Percentiles rank a stretch among this genome's conserved stretches.
These are phyloP conservation scores for Lagodon rhomboides DNA, from an alignment of 2,797 vertebrate genomes.

Conservation along the genomic window DNA sequence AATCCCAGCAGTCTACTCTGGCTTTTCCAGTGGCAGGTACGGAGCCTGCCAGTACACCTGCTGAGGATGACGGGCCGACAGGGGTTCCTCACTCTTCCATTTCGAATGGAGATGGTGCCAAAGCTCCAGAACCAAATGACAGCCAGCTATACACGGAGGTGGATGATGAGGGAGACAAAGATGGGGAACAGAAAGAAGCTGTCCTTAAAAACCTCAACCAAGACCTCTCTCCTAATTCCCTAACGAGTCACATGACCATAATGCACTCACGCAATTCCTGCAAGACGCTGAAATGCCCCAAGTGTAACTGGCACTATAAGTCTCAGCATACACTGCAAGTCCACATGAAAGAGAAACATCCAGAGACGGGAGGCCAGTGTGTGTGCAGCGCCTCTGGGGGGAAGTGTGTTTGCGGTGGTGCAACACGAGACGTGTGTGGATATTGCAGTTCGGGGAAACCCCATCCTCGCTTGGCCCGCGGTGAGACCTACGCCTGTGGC, in stretches of 20 bases:
- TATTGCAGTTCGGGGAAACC: constrained; percentile 97
- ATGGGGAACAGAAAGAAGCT: constrained; percentile 78
- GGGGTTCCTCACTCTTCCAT: constrained; percentile 83
- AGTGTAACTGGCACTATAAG: constrained; percentile 99
- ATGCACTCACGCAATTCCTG: constrained; percentile 99
- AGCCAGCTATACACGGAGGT: constrained; percentile 77
- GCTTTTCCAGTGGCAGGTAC: constrained; percentile 78
- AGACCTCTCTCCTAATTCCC: constrained; percentile 88
- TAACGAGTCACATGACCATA: constrained; percentile 93
- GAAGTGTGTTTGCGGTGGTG: constrained; percentile 85
- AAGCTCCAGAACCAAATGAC: constrained; percentile 97
- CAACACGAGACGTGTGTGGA: constrained; percentile 90
- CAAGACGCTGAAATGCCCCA: constrained; percentile 99
- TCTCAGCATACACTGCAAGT: constrained; percentile 99
- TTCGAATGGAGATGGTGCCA: constrained; percentile 96
- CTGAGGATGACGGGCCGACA: constrained; percentile 87
- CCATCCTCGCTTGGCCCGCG: constrained; percentile 96
- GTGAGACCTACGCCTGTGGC: constrained; percentile 98
- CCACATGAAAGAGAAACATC: constrained; percentile 99
- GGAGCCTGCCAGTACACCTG: constrained; percentile 84
- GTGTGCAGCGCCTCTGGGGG: constrained; percentile 89
- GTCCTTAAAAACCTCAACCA: constrained; percentile 88
- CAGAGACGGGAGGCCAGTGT: constrained; percentile 93
- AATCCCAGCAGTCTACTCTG: constrained; percentile 91
- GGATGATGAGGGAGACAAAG: constrained; percentile 80